Evolutionary conservation across 2,113 vertebrate species (phyloP), one percentile per base, ranked within the genome.

Genomic region (Phylloscopus trochiloides): DNA sequence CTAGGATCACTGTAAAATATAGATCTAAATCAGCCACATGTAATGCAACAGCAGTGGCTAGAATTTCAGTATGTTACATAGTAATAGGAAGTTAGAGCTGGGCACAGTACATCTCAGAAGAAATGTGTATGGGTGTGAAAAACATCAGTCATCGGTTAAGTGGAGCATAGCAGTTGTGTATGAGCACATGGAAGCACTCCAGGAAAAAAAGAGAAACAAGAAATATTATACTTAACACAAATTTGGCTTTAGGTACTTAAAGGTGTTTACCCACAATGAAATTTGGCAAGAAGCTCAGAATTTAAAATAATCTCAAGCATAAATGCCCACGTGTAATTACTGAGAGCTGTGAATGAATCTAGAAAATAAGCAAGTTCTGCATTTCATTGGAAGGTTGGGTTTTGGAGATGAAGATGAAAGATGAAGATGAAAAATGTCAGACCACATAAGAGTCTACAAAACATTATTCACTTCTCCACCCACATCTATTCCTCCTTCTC

Each of bases 131-230:
- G 34, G 19, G 25, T 88, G 38, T 91, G 58, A 75, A 85, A 81
- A 80, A 58, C 55, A 88, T 87, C 66, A 79, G 34, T 94, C 63
- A 52, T 76, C 43, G 26, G 43, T 77, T 52, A 67, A 86, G 83
- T 89, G 80, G 67, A 90, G 59, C 0, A 0, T 54, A 88, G 43
- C 67, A 63, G 71, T 70, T 93, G 62, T 73, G 15, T 88, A 77
- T 88, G 47, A 96, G 57, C 67, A 63, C 31, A 26, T 92, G 90
- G 76, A 96, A 93, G 48, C 26, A 20, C 51, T 96, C 78, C 85
- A 93, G 74, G 74, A 90, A 94, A 94, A 67, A 68, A 76, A 66
- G 26, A 66, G 15, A 47, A 88, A 15, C 10, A 31, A 88, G 38
- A 25, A 86, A 45, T 95, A 66, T 42, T 89, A 47, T 31, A 68